Base-by-base conservation (phyloP, 2,797 vertebrate species). In the Liasis olivaceus region DNA sequence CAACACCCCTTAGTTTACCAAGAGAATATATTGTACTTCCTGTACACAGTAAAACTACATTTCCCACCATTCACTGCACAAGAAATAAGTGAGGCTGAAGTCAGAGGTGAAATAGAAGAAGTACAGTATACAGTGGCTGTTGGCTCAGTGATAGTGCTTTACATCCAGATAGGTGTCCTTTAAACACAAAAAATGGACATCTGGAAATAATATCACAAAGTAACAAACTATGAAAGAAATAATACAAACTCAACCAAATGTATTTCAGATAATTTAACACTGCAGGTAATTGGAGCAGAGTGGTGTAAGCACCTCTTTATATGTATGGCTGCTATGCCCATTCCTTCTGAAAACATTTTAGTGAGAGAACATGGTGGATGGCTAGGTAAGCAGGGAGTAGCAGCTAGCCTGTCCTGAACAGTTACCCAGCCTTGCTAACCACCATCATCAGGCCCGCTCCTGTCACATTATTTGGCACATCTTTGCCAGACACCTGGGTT, bases 1-100 rank as follows among this genome's bases (percentile, higher is more conserved):
- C 95, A 89, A 89, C 91, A 94, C 86, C 54, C 95, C 84, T 88
- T 36, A 92, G 42, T 81, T 47, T 47, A 81, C 12, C 26, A 47
- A 59, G 11, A 22, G 56, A 17, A 24, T 3, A 26, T 36, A 47
- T 51, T 9, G 15, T 3, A 14, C 28, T 56, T 17, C 36, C 72
- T n/a, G 5, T 14, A 12, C 9, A 22, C 28, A 8, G 6, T 14
- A 24, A 2, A 20, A 88, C 58, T 87, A 93, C 87, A 17, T 47
- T 22, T 69, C 60, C 72, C 87, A 60, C 31, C 5, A 60, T 59
- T 12, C 86, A 24, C 69, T 36, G 63, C 54, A 72, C n/a, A 22
- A 0, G 42, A 47, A 81, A 47, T 24, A 81, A 81, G 24, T 9
- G 42, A 47, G 36, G 22, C 58, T 7, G 13, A 66, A 5, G 3